phyloP scores from a whole-genome alignment of 2,797 vertebrate species.

The Cetoscarus ocellatus region DNA sequence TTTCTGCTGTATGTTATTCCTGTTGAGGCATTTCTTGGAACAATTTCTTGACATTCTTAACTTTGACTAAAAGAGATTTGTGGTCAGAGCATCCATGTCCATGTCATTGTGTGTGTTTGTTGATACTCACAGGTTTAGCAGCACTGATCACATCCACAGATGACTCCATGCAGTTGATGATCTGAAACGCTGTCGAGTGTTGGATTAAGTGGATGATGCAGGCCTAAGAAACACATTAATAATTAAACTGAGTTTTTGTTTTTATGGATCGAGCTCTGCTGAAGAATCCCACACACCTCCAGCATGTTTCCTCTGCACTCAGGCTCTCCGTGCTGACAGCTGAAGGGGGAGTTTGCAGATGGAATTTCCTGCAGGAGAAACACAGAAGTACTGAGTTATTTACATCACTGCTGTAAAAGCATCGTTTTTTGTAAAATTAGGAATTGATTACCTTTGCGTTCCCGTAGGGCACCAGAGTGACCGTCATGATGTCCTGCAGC shows the following conservation, averaged over 20 bases:
- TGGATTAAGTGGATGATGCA: constrained; percentile 82
- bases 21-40: too few relatives aligned
- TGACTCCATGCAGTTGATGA: constrained; percentile 90
- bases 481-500: constrained; percentile 83
- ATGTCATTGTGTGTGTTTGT: background rate
- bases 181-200: constrained; percentile 61
- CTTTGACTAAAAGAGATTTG: background rate
- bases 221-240: constrained; percentile 73
- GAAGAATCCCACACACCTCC: constrained; percentile 81
- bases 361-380: constrained; percentile 68
- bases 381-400: background rate
- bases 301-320: constrained; percentile 90
- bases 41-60: too few relatives aligned
- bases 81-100: background rate
- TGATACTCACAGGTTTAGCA: constrained; percentile 74
- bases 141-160: constrained; percentile 67
- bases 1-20: too few relatives aligned
- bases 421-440: background rate
- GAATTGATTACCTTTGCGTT: constrained; percentile 81
- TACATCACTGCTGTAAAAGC: background rate
- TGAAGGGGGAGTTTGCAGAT: constrained; percentile 80
- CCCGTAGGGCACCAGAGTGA: constrained; percentile 92
- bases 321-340: constrained; percentile 88
- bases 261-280: background rate
- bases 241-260: background rate